Percentiles rank a stretch among this genome's conserved stretches.
Evolutionary conservation across 2,797 vertebrate genomes (phyloP).

Genomic region (Falco naumanni): DNA sequence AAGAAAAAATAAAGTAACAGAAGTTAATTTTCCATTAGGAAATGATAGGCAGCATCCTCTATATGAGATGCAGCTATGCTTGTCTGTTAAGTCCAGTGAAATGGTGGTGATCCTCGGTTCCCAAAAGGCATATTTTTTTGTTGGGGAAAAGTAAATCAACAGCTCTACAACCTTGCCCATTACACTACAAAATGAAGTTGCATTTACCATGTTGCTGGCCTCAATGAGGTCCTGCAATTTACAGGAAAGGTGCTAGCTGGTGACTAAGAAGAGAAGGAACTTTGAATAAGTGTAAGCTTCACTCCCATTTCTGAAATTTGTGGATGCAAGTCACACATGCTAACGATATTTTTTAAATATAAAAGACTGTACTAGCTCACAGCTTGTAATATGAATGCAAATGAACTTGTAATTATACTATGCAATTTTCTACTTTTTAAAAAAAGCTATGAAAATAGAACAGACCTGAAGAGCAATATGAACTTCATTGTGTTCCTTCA

Average conservation of each 20-base stretch:
- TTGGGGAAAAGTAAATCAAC: neutral
- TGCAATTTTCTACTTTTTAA: slow-evolving; percentile 79
- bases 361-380: slow-evolving; percentile 76
- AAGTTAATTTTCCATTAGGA: neutral
- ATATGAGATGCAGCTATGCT: neutral
- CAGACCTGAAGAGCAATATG: slow-evolving; percentile 78
- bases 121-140: neutral
- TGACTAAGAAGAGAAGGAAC: neutral
- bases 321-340: slow-evolving; percentile 74
- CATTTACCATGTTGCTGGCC: neutral
- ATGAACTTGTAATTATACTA: slow-evolving; percentile 83
- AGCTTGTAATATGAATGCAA: slow-evolving; percentile 84
- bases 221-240: neutral
- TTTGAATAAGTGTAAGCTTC: slow-evolving; percentile 1
- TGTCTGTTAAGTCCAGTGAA: neutral
- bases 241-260: neutral
- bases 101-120: neutral
- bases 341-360: slow-evolving; percentile 73
- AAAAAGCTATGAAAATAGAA: slow-evolving; percentile 76
- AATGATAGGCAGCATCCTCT: neutral
- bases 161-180: neutral
- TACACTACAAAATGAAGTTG: neutral
- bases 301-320: slow-evolving; percentile 59
- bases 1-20: neutral
- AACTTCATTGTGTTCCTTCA: slow-evolving; percentile 78